These are phyloP conservation scores for Hemithea aestivaria DNA, from an alignment of 2,888 invertebrate species.

Conservation along the genomic window DNA sequence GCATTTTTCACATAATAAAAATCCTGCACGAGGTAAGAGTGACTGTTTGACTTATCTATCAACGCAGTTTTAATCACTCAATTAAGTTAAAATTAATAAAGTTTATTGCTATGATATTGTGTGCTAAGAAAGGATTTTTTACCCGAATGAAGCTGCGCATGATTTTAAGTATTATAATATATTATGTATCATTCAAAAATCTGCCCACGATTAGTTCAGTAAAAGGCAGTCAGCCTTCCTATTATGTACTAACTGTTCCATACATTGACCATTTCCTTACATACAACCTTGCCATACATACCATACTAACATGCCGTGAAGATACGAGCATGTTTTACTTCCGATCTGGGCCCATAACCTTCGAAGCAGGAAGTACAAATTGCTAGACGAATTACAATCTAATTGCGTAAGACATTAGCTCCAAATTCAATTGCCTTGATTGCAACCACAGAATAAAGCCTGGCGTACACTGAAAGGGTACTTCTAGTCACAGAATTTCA, in stretches of 20 bases:
- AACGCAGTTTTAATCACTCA: too few relatives aligned
- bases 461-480: too few relatives aligned
- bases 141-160: too few relatives aligned
- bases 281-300: conserved; percentile 19
- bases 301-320: conserved; percentile 30
- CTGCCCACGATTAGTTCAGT: not conserved
- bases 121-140: too few relatives aligned
- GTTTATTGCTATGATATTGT: too few relatives aligned
- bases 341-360: conserved; percentile 24
- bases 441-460: not conserved
- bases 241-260: not conserved
- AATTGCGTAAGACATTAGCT: conserved; percentile 16
- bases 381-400: conserved; percentile 18
- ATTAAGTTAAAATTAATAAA: too few relatives aligned
- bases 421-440: conserved; percentile 14
- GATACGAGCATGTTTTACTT: conserved; percentile 32
- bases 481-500: too few relatives aligned
- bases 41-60: too few relatives aligned
- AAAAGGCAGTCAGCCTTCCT: conserved; percentile 6
- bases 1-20: too few relatives aligned
- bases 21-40: too few relatives aligned
- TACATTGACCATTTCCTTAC: conserved; percentile 15
- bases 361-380: conserved; percentile 4
- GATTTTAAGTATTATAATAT: too few relatives aligned
- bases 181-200: too few relatives aligned